phyloP scores from a whole-genome alignment of 2,797 vertebrate species.

The Aldrovandia affinis region DNA sequence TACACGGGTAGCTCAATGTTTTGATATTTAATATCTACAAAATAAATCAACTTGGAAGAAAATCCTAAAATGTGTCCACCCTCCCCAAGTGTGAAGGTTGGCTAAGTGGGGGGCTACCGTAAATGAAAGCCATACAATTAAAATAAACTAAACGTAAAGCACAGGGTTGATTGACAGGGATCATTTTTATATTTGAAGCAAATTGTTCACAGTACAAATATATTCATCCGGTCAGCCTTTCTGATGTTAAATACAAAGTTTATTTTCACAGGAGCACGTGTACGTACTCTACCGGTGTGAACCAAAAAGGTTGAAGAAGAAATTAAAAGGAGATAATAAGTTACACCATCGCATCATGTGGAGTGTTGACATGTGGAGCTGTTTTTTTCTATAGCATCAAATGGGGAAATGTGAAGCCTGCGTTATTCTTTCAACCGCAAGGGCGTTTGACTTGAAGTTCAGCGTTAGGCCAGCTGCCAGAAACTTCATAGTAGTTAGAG shows the following conservation, averaged over 20 bases:
- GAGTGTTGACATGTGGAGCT: background rate
- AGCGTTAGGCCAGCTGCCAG: background rate
- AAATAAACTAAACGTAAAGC: background rate
- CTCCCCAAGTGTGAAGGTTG: background rate
- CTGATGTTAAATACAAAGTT: background rate
- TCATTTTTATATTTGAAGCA: background rate
- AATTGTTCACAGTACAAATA: background rate
- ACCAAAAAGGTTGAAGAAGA: background rate
- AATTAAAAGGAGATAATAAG: background rate
- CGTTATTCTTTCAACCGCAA: background rate
- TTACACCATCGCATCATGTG: background rate
- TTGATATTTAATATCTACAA: background rate
- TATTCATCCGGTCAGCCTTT: background rate
- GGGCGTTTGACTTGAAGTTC: background rate
- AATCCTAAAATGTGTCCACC: no score
- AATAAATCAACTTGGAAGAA: no score
- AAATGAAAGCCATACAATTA: background rate
- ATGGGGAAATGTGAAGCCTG: background rate
- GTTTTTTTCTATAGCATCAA: background rate
- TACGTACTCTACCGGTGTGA: background rate
- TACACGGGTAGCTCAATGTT: background rate
- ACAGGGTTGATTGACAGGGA: background rate
- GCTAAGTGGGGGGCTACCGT: background rate
- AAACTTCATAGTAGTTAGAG: background rate
- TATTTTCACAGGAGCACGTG: background rate